Base-by-base conservation (phyloP, 2,797 vertebrate genomes). In the Oreortyx pictus region DNA sequence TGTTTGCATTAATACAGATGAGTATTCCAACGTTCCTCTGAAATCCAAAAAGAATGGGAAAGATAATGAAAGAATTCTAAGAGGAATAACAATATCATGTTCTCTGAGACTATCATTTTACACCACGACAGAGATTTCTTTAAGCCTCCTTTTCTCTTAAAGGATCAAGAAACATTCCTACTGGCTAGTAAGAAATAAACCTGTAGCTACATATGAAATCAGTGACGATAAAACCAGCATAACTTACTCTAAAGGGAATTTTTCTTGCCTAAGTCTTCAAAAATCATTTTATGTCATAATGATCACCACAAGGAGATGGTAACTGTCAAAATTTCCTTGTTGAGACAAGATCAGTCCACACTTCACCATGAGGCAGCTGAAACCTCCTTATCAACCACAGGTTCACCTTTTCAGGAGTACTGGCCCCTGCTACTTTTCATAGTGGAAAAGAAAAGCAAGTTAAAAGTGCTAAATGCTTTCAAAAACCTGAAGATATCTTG, bases 1-100 rank as follows among this genome's bases (percentile, higher is more conserved):
- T 92, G 90, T 94, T 95, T 96, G 76, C 68, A 92, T 96, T 93
- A 97, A 93, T 67, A 86, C 46, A 37, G 89, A 97, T 95, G 95
- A 94, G 94, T 50, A 93, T 94, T 97, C 83, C 88, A 83, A 96
- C 88, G 76, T 92, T 94, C 93, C 88, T 62, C 92, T 94, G 71
- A 96, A 97, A 97, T 96, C 90, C 95, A 95, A 90, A 91, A 95
- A 97, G 97, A 96, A 94, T 92, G 66, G 72, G 80, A 89, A 92
- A 92, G 70, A 93, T 90, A 97, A 97, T 89, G 92, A 93, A 94
- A 96, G 80, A 94, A 91, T 87, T 94, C 87, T 92, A 93, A 96
- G 62, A 97, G 79, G 86, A 96, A 97, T 91, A 97, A 94, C 96
- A 97, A 91, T 94, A 95, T 92, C 85, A 96, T 89, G 96, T 94